Base-by-base conservation (phyloP, 2,888 invertebrate species). In the Arge pagana region DNA sequence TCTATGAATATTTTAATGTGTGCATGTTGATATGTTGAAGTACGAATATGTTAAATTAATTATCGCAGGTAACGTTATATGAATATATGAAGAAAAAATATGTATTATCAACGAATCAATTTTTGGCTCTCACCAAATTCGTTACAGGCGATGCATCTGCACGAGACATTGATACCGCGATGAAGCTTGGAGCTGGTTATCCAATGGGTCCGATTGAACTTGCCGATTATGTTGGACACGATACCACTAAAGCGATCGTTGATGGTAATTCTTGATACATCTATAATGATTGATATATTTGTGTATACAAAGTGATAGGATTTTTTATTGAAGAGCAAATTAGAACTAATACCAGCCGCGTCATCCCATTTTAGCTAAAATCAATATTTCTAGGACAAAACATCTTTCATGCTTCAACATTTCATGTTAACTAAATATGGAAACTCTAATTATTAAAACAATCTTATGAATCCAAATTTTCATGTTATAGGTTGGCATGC, bases 171-270 rank as follows among this genome's bases (percentile, higher is more conserved):
- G 95, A 95, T 67, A 86, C 82, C 7, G 93, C 92, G 0, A 93
- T 94, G 93, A 93, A 93, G 73, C 78, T 94, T 1, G 94, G 94
- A 4, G 91, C 92, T 10, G 89, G 90, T 0, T 85, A 92, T 75
- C 93, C 93, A 4, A 93, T 94, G 93, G 94, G 94, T 3, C 94
- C 94, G 0, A 82, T 95, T 56, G 91, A 93, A 74, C 77, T 94
- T 45, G 78, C 85, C 1, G 94, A 94, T 78, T 92, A 89, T 73
- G 88, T 90, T 1, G 93, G 93, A 0, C 78, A 89, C 10, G 94
- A 94, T 71, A 91, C 90, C 4, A 84, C 83, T 52, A 81, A 86
- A 66, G 87, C 85, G 66, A 90, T 92, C 65, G 69, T 89, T n/a
- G 85, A 88, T 63, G 91, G 45, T 45, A 10, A 35, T 42, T 42